Evolutionary conservation across 1,140 invertebrate genomes (phyloP), one percentile per base, ranked within the genome.

Genomic region (Leguminivora glycinivorella): DNA sequence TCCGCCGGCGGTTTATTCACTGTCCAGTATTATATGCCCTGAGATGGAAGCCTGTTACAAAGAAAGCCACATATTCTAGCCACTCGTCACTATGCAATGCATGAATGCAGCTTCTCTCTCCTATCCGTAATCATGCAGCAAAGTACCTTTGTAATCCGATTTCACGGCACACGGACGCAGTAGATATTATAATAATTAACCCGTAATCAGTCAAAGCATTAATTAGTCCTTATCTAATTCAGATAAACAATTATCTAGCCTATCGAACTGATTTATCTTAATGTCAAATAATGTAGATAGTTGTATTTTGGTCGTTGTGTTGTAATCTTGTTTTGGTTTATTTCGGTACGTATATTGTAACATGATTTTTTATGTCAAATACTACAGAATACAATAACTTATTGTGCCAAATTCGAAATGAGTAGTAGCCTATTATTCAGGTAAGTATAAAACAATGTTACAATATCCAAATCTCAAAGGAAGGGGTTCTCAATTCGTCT

Each of bases 161-260:
- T 52, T 52, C 47, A 52, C n/a, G 47, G 14, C 47, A n/a, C 19
- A 52, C 22, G 47, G 5, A 1, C 17, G 22, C 47, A 52, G 12
- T 31, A 31, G 29, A 43, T 22, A n/a, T 52, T 22, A 52, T 22
- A 22, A 22, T 52, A 52, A 52, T 52, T 52, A 52, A 52, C 47
- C 9, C 22, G 6, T 10, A 52, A 52, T 52, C 47, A 52, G 47
- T 52, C 47, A 19, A 52, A 14, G 25, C 58, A 31, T 29, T 63
- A 63, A 63, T 63, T 63, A 34, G 25, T 1, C 58, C 25, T 29
- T 63, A 63, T 63, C 58, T 10, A 29, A 63, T 63, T 63, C 26
- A 34, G 58, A 63, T 34, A 63, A 29, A 63, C 25, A 60, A 63
- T 63, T 63, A 63, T 63, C 56, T n/a, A 17, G 25, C 19, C 56